Evolutionary conservation across 2,797 vertebrate genomes (phyloP), one percentile per base, ranked within the genome.

Genomic region (Falco biarmicus): DNA sequence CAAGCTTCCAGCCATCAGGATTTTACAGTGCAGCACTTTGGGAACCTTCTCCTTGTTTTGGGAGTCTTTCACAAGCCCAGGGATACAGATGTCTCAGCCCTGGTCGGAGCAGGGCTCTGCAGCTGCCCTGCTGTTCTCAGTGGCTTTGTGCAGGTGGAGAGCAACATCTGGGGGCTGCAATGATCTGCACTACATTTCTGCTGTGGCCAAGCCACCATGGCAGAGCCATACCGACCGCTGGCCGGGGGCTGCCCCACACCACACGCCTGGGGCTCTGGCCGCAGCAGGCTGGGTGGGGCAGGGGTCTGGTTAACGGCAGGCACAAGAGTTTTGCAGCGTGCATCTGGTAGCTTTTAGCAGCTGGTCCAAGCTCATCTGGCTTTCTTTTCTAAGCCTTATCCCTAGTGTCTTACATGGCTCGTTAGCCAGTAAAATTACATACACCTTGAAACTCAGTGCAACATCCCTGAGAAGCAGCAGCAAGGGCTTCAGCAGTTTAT

Each of bases 201-300:
- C 66, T 13, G 0, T 4, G 21, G 59, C 59, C 21, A 9, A 37
- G 41, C 15, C 48, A 17, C 17, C 25, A 3, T 5, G 8, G 73
- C 1, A 0, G 65, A 6, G 2, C 57, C 3, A 4, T 9, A 2
- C 31, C 1, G 2, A 8, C 20, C 3, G 0, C 26, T 4, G 1
- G 53, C 10, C 0, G 0, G 1, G 28, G 56, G 50, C 57, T 43
- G 73, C 47, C 39, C 56, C 39, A 2, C n/a, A n/a, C 10, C 2
- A 2, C 9, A 8, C 4, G 3, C 14, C 28, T 5, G 4, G 25
- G 50, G 16, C 10, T 7, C 19, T 4, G 9, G 11, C 14, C 6
- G 3, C 6, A 1, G n/a, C 0, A 1, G 47, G 61, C 4, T 7
- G 19, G 24, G 22, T 9, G 20, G 10, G 15, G 70, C 76, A 24